These are phyloP conservation scores for Sesamia nonagrioides DNA, from an alignment of 1,140 invertebrate species.

Conservation along the genomic window DNA sequence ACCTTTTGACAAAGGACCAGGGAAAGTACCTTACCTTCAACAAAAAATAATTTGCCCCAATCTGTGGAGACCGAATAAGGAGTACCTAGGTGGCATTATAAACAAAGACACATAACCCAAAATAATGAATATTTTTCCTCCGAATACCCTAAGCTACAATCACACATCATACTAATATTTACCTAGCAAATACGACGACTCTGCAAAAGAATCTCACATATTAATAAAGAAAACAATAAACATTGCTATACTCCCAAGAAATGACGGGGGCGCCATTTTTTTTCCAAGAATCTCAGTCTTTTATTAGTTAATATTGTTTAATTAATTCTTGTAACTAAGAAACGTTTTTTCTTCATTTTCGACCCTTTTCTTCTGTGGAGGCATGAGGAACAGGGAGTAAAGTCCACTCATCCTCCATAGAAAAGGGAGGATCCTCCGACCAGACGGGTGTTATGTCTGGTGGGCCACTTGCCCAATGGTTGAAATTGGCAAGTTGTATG, in stretches of 20 bases:
- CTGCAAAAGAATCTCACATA: not conserved
- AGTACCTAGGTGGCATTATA: too few species aligned
- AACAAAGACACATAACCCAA: too few species aligned
- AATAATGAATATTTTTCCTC: not conserved
- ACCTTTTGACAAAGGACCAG: too few species aligned
- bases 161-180: not conserved
- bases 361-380: not conserved
- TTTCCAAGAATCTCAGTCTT: not conserved
- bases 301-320: not conserved
- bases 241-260: not conserved
- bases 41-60: too few species aligned
- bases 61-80: too few species aligned
- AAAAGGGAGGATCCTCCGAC: too few species aligned
- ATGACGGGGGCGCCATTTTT: not conserved
- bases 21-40: too few species aligned
- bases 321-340: constrained; percentile 1
- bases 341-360: not conserved
- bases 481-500: too few species aligned
- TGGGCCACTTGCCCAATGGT: too few species aligned
- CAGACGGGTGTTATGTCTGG: too few species aligned
- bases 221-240: not conserved
- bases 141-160: not conserved
- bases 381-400: too few species aligned
- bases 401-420: too few species aligned
- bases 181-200: constrained; percentile 7